Conservation (phyloP, 2,113 vertebrate species). For the Ictalurus furcatus region DNA sequence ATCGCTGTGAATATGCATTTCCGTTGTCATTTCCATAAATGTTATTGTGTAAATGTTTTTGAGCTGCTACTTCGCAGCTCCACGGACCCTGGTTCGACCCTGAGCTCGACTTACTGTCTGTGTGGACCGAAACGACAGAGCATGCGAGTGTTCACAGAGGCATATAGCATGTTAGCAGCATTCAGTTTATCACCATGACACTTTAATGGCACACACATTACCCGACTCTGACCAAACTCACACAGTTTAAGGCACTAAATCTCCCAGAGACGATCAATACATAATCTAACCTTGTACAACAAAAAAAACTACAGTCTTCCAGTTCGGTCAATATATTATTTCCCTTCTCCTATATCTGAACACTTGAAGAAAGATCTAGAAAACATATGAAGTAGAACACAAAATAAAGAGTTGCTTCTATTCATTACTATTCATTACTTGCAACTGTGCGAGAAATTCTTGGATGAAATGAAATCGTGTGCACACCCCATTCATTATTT, state of each 20-base stretch:
- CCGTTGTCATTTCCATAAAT: background rate
- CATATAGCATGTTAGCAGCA: slow-evolving; percentile 14
- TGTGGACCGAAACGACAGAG: background rate
- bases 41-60: background rate
- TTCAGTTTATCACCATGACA: slow-evolving; percentile 48
- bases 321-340: slow-evolving; percentile 31
- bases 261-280: slow-evolving; percentile 40
- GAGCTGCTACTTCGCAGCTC: background rate
- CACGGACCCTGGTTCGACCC: background rate
- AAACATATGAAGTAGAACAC: background rate
- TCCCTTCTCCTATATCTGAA: slow-evolving; percentile 1
- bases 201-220: slow-evolving; percentile 29
- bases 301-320: background rate
- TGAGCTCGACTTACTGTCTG: background rate
- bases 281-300: slow-evolving; percentile 29
- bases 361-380: background rate
- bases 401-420: background rate
- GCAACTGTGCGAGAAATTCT: background rate
- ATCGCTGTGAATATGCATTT: background rate
- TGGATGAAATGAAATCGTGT: background rate
- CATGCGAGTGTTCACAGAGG: background rate
- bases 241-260: slow-evolving; percentile 3
- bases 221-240: slow-evolving; percentile 4
- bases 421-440: background rate
- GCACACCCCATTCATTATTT: background rate